Evolutionary conservation across 2,888 invertebrate genomes (phyloP), one percentile per base, ranked within the genome.

Genomic region (Adineta ricciae): DNA sequence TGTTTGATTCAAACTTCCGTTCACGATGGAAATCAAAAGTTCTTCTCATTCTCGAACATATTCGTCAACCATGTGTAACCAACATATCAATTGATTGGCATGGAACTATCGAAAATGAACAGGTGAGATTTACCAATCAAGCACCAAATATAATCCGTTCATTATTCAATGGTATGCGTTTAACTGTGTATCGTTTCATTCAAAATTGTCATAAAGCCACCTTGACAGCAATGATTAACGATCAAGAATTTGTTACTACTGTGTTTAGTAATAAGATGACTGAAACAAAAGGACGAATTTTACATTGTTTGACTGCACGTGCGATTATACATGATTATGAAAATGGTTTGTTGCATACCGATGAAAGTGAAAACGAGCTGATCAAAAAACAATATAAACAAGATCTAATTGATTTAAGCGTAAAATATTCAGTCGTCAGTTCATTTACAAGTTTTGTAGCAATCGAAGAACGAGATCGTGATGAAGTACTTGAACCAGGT

Each of bases 371-470:
- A 27, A 89, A 90, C 87, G 89, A 90, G 88, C 90, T 90, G 86
- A 49, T 84, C 36, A 82, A 72, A 84, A 36, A 78, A 27, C 46
- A 86, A 49, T 50, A 83, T 38, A 84, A 86, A 86, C 86, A 88
- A 38, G 88, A 88, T 83, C 88, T 90, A 27, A 89, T 90, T 46
- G 88, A 89, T 54, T 86, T 90, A 87, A 90, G 90, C 87, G 89
- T 88, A 86, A 87, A 89, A 83, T 90, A 89, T 86, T 89, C 89
- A 83, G 89, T 90, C 84, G 89, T 90, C 11, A 90, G 89, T 8
- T 88, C 89, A 87, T 89, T 90, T 86, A 90, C 90, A 19, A 90
- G 90, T 86, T 90, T 90, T 88, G 88, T 90, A 72, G 90, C 90
- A 83, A 88, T 90, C 32, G 90, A 90, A 86, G 88, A 90, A 86